phyloP scores from a whole-genome alignment of 2,797 vertebrate species.

The Nyctalus aviator region DNA sequence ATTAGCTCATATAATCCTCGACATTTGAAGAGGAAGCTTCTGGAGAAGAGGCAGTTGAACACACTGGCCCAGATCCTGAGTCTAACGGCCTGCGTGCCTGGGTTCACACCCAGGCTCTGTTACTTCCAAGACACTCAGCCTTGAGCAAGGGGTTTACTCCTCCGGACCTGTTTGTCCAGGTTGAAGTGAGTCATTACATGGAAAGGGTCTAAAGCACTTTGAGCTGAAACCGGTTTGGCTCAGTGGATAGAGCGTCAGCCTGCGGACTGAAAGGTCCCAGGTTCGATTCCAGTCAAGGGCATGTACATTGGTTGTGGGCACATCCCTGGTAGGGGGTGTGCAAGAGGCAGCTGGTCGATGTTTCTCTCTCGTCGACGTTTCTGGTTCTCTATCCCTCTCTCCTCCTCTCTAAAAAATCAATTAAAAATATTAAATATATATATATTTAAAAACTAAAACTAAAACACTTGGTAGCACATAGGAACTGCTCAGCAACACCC shows the following conservation, averaged over 20 bases:
- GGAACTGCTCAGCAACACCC: not conserved
- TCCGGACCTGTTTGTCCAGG: not conserved
- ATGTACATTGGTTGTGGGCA: no score
- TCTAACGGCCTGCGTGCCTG: not conserved
- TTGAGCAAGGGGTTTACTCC: not conserved
- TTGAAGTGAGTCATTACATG: not conserved
- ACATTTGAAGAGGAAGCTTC: not conserved
- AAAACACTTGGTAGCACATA: not conserved
- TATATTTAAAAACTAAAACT: no score
- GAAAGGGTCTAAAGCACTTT: not conserved
- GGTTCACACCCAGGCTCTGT: conserved; percentile 18
- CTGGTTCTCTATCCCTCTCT: no score
- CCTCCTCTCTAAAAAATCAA: no score
- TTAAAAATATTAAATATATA: no score
- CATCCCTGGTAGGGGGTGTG: no score
- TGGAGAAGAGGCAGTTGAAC: not conserved
- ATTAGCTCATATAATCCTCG: not conserved
- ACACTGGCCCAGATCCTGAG: not conserved
- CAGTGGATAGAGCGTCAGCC: no score
- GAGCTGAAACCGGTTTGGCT: no score
- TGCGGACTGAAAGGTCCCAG: no score
- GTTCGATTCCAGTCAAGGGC: no score
- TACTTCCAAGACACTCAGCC: not conserved
- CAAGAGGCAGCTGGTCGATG: no score
- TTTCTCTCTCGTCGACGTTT: no score